These are phyloP conservation scores for Lingula anatina DNA, from an alignment of 2,888 invertebrate species.

Conservation along the genomic window DNA sequence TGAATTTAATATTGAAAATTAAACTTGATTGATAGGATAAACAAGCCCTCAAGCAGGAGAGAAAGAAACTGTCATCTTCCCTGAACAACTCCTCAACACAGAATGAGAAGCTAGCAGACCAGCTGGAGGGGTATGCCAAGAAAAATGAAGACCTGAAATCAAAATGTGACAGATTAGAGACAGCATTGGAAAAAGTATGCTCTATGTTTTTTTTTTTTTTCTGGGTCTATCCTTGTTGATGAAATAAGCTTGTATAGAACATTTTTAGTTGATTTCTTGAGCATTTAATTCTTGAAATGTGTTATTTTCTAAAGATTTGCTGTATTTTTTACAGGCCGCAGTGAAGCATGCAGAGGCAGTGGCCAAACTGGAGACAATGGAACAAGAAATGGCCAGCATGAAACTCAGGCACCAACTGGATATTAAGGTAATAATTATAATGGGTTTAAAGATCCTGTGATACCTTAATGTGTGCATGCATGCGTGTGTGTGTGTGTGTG, in stretches of 20 bases:
- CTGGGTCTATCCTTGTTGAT: no score
- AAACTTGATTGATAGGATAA: constrained; percentile 11
- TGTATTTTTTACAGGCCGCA: constrained; percentile 29
- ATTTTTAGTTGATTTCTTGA: no score
- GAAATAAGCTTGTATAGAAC: no score
- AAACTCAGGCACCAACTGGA: constrained; percentile 44
- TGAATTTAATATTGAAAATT: no score
- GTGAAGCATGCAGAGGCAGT: constrained; percentile 30
- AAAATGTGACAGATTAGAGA: constrained; percentile 23
- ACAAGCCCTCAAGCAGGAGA: constrained; percentile 18
- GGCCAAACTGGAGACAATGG: constrained; percentile 33
- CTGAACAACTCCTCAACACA: constrained; percentile 28
- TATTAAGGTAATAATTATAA: constrained; percentile 30
- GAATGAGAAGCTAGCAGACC: constrained; percentile 27
- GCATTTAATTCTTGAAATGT: no score
- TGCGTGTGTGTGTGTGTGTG: no score
- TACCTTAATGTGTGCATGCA: no score
- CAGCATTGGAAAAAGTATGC: constrained; percentile 37
- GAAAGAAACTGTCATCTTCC: constrained; percentile 29
- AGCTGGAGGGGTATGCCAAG: constrained; percentile 23
- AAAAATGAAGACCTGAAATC: constrained; percentile 22
- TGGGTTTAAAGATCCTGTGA: no score
- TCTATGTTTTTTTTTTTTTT: no score
- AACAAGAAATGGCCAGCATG: constrained; percentile 39
- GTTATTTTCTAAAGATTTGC: no score